Base-by-base conservation (phyloP, 2,113 vertebrate genomes). In the Apus apus region DNA sequence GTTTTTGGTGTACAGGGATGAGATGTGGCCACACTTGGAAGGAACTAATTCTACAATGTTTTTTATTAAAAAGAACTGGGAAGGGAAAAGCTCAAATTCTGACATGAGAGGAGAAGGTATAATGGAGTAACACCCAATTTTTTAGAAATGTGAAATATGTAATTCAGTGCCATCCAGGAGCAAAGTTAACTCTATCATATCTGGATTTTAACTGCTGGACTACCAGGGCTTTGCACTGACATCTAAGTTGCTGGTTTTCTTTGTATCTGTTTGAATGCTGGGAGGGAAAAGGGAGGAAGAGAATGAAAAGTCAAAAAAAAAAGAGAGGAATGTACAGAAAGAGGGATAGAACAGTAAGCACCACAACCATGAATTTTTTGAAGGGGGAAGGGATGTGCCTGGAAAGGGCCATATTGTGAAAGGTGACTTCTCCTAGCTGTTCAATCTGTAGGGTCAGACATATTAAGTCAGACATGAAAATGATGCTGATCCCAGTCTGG, bases 21-120 rank as follows among this genome's bases (percentile, higher is more conserved):
- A 87, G 87, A 87, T 80, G 90, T 25, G 43, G 91, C 85, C 58
- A 18, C 50, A n/a, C 64, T 88, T 90, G 68, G 87, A 92, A 80
- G 51, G 43, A 90, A 21, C 65, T 84, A 43, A 8, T 74, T 25
- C 22, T 85, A 64, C 50, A 77, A 26, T 84, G 72, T 34, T 84
- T 92, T 88, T 86, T 81, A 68, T 92, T 94, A 50, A 76, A 91
- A 66, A 48, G 72, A 21, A 1, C 5, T 29, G 21, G 17, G 50
- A 87, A 85, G 29, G 7, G 3, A 34, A 71, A 50, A 79, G 32
- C 18, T 71, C 51, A 32, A 67, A 71, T 81, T 95, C 53, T 75
- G 68, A 60, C 5, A 38, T 0, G 4, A 60, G 14, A 57, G 8
- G 11, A 80, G 53, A 71, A 67, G 26, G 40, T 54, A 40, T 5